phyloP scores from a whole-genome alignment of 2,888 invertebrate species.

The Charanyca ferruginea region DNA sequence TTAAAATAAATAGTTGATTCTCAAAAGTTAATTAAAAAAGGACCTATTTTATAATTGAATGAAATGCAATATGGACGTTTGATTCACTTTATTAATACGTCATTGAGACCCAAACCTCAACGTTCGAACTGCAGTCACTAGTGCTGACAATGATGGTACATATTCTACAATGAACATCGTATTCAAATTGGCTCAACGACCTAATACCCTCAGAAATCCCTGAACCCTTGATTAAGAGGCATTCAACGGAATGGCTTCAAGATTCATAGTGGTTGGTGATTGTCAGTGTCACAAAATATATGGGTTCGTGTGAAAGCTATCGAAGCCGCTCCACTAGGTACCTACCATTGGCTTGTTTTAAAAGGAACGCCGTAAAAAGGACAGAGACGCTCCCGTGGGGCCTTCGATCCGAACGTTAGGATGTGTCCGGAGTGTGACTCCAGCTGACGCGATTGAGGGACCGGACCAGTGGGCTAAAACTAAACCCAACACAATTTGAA shows the following conservation, averaged over 20 bases:
- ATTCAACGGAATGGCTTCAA: conserved; percentile 51
- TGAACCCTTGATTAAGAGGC: conserved; percentile 55
- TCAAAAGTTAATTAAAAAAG: no score
- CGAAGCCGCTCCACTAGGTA: conserved; percentile 61
- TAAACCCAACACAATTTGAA: neutral
- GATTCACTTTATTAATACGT: no score
- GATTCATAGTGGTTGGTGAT: conserved; percentile 57
- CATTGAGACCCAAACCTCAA: neutral
- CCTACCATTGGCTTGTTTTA: conserved; percentile 72
- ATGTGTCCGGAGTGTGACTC: conserved; percentile 14
- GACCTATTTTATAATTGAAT: no score
- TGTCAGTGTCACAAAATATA: conserved; percentile 64
- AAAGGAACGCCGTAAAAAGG: conserved; percentile 72
- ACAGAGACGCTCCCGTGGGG: conserved; percentile 66
- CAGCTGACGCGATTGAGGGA: conserved; percentile 11
- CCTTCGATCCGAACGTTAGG: conserved; percentile 49
- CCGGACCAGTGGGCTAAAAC: neutral
- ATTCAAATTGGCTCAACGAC: conserved; percentile 34
- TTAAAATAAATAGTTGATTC: no score
- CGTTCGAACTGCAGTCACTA: neutral
- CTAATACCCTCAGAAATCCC: conserved; percentile 17
- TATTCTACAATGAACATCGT: neutral
- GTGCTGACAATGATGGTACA: no score
- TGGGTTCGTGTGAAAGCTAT: conserved; percentile 54
- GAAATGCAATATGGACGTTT: no score